Evolutionary conservation across 1,140 invertebrate species (phyloP).

Genomic region (Pomacea maculata): DNA sequence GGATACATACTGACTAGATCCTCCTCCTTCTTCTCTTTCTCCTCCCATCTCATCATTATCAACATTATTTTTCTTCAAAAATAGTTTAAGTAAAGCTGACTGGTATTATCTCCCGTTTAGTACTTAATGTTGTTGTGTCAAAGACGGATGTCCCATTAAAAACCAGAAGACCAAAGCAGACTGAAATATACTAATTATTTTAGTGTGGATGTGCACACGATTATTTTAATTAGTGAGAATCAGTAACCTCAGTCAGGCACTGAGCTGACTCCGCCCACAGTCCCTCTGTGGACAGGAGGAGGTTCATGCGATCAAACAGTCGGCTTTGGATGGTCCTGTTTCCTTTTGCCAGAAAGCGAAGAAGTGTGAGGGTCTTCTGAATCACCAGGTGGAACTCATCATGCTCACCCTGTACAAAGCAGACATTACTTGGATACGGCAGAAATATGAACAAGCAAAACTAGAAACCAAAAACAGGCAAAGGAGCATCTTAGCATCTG

Average conservation of each 20-base stretch:
- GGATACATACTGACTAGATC: not conserved
- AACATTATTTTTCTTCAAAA: not conserved
- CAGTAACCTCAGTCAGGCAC: conserved; percentile 54
- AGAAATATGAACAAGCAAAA: not conserved
- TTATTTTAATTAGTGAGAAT: not conserved
- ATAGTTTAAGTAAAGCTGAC: no score
- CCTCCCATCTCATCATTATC: not conserved
- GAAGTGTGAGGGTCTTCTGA: conserved; percentile 52
- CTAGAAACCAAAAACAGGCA: not conserved
- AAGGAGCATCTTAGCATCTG: no score
- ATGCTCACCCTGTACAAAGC: conserved; percentile 54
- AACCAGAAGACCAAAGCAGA: no score
- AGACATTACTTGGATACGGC: no score
- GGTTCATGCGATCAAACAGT: conserved; percentile 60
- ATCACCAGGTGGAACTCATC: conserved; percentile 49
- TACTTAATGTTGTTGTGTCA: no score
- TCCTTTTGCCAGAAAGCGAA: conserved; percentile 50
- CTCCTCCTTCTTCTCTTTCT: not conserved
- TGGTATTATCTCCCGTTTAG: no score
- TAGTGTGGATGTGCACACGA: no score
- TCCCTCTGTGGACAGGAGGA: conserved; percentile 53
- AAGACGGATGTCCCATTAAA: not conserved
- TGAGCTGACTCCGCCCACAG: conserved; percentile 55
- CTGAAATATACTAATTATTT: no score
- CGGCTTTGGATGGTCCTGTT: conserved; percentile 57